A percentile compares a stretch with the other conserved stretches of the same genome.
phyloP scores from a whole-genome alignment of 2,797 vertebrate genomes.

The Buphagus erythrorhynchus region DNA sequence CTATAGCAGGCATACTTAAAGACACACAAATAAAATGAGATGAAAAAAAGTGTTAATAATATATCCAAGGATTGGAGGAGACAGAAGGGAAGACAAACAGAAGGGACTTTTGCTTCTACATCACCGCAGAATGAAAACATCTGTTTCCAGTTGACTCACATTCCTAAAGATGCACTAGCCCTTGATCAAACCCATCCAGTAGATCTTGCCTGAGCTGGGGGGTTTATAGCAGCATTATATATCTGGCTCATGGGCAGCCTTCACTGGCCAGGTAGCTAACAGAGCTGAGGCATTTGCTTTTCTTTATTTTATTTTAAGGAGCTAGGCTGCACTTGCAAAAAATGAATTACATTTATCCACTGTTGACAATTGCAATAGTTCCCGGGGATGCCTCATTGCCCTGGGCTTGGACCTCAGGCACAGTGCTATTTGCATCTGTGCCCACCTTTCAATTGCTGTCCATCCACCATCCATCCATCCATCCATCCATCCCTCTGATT shows the following conservation, averaged over 20 bases:
- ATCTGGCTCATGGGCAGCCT: background rate
- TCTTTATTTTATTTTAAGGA: background rate
- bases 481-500: background rate
- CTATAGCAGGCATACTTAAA: background rate
- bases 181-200: background rate
- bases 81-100: background rate
- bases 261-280: background rate
- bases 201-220: background rate
- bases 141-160: background rate
- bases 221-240: background rate
- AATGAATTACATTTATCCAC: background rate
- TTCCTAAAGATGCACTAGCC: background rate
- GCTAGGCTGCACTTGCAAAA: background rate
- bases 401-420: background rate
- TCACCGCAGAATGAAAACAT: background rate
- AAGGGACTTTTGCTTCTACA: background rate
- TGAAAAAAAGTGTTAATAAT: background rate
- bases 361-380: background rate
- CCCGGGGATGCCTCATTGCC: background rate
- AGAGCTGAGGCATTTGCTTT: background rate
- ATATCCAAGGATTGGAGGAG: background rate
- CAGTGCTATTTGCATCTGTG: background rate
- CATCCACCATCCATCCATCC: background rate
- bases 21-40: background rate
- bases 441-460: background rate